Evolutionary conservation across 2,888 invertebrate species (phyloP), one percentile per base, ranked within the genome.

Genomic region (Nemotelus nigrinus): DNA sequence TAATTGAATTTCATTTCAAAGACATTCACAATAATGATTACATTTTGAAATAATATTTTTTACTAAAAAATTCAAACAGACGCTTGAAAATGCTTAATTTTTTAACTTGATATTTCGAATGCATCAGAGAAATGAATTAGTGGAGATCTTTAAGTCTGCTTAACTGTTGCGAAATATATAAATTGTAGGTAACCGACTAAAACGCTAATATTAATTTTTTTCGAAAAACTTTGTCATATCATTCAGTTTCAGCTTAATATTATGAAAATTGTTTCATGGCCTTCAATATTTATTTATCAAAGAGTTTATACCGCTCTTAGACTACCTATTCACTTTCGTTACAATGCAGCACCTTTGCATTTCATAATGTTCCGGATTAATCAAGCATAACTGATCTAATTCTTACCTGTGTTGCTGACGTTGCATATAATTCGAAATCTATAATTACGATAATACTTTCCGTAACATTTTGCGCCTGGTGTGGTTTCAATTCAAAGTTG

Each of bases 381-480:
- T 74, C 74, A 74, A 39, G 63, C 74, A 60, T 63, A 48, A 48
- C 45, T 74, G 74, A 74, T 74, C 74, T 39, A 74, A 48, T 74
- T 74, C 74, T 47, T 74, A 60, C 74, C 25, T 25, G 25, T 25
- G 25, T 25, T 25, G 25, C 25, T 25, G 25, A 25, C 25, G 25
- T 25, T 50, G 63, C 50, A 50, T 53, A 7, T 8, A 45, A 25
- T 25, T 25, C 25, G 25, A 25, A 25, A 25, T 25, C 25, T 25
- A 25, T 25, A 25, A 25, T 25, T 25, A 25, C 25, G 25, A 25
- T 25, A 25, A 25, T 25, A 39, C n/a, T 50, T 74, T 74, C 60
- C 74, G 63, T 50, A 74, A 74, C 41, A n/a, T 10, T 47, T 70
- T 41, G 45, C 4, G 7, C 7, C 45, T 47, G 65, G 65, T 25